Evolutionary conservation across 1,140 invertebrate species (phyloP), one percentile per base, ranked within the genome.

Genomic region (Brachionus rubens): DNA sequence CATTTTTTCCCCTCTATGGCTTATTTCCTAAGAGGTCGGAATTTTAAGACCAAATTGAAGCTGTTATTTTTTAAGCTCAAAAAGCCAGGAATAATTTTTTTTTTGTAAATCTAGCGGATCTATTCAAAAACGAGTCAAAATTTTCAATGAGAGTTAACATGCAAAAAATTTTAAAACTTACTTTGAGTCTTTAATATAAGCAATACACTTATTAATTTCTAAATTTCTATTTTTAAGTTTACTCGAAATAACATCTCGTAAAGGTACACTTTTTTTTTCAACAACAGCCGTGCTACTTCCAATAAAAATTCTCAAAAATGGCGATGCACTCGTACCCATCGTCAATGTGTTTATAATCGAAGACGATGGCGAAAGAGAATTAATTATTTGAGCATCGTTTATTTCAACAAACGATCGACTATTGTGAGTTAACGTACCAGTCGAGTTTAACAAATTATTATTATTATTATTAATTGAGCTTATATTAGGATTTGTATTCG

Each of bases 361-460:
- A 6, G 52, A 28, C 3, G 16, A 12, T 3, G 52, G 52, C 3
- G 52, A 56, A 10, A 33, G 10, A 10, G 30, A 12, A 56, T 28
- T n/a, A n/a, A n/a, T n/a, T n/a, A n/a, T n/a, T 30, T 36, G 46
- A 48, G 19, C 26, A 46, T 72, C 68, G 46, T 2, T 50, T 19
- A 72, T 72, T 36, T 72, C 68, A n/a, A 10, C 33, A 50, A 72
- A 72, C 28, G 68, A 72, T 12, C 68, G 68, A n/a, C 68, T 72
- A 40, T 72, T 72, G 19, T 50, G 30, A 26, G 5, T 54, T 0
- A 48, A 10, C 2, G 33, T 6, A 36, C 40, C 19, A 10, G 0
- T 9, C 12, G 3, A 16, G 43, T 46, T 46, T 14, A 46, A 14
- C 4, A 46, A 46, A 54, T 9, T 43, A 2, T 10, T 2, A 36